A percentile compares a stretch with the other conserved stretches of the same genome.
These are phyloP conservation scores for Trachelus iudaicus DNA, from an alignment of 2,888 invertebrate genomes.

Conservation along the genomic window DNA sequence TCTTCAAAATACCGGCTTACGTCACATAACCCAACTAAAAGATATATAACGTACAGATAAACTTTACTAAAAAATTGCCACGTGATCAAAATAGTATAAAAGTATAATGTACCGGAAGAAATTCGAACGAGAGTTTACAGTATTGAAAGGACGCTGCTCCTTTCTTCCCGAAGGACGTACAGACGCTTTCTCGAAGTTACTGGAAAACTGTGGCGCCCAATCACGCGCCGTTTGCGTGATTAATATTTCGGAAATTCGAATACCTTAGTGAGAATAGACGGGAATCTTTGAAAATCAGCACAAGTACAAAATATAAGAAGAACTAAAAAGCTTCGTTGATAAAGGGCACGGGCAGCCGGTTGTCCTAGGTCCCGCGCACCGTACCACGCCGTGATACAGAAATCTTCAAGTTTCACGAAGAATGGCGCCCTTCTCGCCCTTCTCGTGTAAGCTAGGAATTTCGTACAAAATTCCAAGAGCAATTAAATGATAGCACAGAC, in stretches of 20 bases:
- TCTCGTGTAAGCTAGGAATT: conserved; percentile 76
- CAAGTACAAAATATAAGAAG: conserved; percentile 1
- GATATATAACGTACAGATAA: neutral
- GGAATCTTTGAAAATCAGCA: neutral
- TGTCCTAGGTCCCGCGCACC: conserved; percentile 13
- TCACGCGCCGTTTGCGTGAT: conserved; percentile 16
- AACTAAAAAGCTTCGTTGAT: neutral
- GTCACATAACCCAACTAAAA: neutral
- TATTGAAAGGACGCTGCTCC: neutral
- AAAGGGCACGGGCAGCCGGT: conserved; percentile 2
- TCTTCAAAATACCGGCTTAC: neutral
- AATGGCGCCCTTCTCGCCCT: conserved; percentile 76
- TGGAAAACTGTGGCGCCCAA: conserved; percentile 10
- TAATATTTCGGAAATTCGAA: neutral
- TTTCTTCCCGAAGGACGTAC: neutral
- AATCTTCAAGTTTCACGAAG: conserved; percentile 32
- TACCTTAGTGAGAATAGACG: conserved; percentile 7
- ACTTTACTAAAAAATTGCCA: neutral
- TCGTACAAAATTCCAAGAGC: conserved; percentile 65
- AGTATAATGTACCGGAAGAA: neutral
- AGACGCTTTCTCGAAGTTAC: conserved; percentile 11
- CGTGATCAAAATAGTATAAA: neutral
- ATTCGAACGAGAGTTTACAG: neutral
- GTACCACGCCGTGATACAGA: conserved; percentile 21
- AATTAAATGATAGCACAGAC: neutral